Base-by-base conservation (phyloP, 2,797 vertebrate species). In the Cryptoprocta ferox region DNA sequence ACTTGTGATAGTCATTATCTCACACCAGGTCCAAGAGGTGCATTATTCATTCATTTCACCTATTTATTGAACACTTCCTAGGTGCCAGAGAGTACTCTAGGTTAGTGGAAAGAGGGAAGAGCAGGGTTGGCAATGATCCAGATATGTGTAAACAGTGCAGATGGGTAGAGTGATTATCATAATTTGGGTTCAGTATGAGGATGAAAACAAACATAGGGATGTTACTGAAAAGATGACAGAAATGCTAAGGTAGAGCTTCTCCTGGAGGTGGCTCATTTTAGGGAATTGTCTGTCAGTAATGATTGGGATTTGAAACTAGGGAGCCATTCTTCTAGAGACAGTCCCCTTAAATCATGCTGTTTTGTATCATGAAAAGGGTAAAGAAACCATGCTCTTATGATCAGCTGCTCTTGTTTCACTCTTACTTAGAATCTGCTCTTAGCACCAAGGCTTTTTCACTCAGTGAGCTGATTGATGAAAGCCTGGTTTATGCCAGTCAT, bases 201-300 rank as follows among this genome's bases (percentile, higher is more conserved):
- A 48, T 68, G 3, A 56, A 89, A 95, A 39, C 11, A 71, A 86
- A 66, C 26, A 30, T 11, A 37, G 45, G 48, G 48, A 73, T 85
- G 30, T 91, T 68, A 48, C 37, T 68, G 35, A 61, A 37, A 78
- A 61, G 61, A 66, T 5, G 15, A 42, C 70, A 65, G 24, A 80
- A 76, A 37, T 7, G 45, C 15, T 6, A 63, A 70, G 32, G 45
- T 82, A 45, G 81, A n/a, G 8, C 9, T 37, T 88, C 32, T 76
- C 37, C 30, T 61, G 37, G 45, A 53, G 59, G 15, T 26, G 81
- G 19, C 3, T 39, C 19, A 66, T 6, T 73, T 89, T 80, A 59
- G 81, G 16, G 12, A 65, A 82, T 35, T 79, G 7, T 68, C 93
- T 79, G 7, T 68, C 91, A 89, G 19, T 61, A 76, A 53, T 21